phyloP scores from a whole-genome alignment of 2,797 vertebrate species.

The Geotrypetes seraphini region DNA sequence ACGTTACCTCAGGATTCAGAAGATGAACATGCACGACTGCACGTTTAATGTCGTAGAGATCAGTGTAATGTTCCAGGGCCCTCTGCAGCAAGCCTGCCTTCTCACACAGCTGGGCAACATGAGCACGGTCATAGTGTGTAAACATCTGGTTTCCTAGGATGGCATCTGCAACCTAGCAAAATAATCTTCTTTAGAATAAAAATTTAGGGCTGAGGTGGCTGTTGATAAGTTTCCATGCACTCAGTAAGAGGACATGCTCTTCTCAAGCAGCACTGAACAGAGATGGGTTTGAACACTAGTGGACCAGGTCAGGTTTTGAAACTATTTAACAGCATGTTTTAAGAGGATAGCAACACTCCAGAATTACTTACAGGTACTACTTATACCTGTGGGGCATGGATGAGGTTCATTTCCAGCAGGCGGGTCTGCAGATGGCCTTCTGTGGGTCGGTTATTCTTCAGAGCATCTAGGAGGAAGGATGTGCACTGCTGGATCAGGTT shows the following conservation, averaged over 20 bases:
- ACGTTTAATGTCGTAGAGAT: constrained; percentile 81
- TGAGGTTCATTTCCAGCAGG: constrained; percentile 88
- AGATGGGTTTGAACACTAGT: no score
- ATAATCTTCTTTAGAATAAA: no score
- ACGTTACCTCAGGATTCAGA: constrained; percentile 83
- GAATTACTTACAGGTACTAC: no score
- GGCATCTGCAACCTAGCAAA: constrained; percentile 77
- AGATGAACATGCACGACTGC: constrained; percentile 79
- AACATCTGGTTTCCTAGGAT: constrained; percentile 93
- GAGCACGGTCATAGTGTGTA: constrained; percentile 80
- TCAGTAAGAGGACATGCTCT: no score
- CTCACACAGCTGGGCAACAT: constrained; percentile 86
- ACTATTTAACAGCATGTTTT: no score
- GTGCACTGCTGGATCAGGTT: constrained; percentile 88
- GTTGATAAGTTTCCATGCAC: no score
- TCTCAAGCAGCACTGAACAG: no score
- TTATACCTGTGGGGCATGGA: constrained; percentile 85
- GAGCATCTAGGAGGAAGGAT: constrained; percentile 78
- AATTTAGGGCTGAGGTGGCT: no score
- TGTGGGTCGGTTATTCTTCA: constrained; percentile 78
- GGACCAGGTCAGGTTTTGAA: no score
- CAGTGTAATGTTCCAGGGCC: constrained; percentile 81
- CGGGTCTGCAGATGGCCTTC: constrained; percentile 85
- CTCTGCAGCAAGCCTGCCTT: constrained; percentile 83
- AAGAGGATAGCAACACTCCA: no score